Evolutionary conservation across 1,140 invertebrate genomes (phyloP).

Genomic region (Maniola jurtina): DNA sequence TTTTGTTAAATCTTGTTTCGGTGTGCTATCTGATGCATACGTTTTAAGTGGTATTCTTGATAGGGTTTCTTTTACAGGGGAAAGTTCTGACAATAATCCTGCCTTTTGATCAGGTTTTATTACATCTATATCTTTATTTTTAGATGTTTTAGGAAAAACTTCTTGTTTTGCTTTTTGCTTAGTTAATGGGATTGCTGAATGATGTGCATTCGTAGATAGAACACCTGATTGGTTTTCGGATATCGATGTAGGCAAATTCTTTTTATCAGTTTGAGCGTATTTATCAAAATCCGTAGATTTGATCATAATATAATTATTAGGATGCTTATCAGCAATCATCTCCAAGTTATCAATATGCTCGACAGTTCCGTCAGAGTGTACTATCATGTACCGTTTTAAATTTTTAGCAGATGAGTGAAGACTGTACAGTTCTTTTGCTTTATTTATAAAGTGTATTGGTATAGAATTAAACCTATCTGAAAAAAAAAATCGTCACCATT

Average conservation of each 20-base stretch:
- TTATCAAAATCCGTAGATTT: conserved; percentile 35
- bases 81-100: background rate
- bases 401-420: conserved; percentile 12
- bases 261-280: conserved; percentile 8
- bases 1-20: background rate
- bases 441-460: conserved; percentile 4
- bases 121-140: background rate
- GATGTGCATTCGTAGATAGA: no score
- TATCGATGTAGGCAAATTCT: conserved; percentile 9
- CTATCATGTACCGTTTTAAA: conserved; percentile 41
- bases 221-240: background rate
- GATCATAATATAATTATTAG: conserved; percentile 40
- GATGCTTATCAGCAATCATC: conserved; percentile 32
- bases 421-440: conserved; percentile 9
- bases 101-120: background rate
- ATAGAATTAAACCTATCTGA: background rate
- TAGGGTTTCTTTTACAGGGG: background rate
- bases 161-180: background rate
- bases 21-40: background rate
- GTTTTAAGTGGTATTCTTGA: background rate
- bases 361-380: conserved; percentile 46
- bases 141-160: background rate
- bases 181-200: no score
- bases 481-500: conserved; percentile 1
- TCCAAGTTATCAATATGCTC: conserved; percentile 47